Evolutionary conservation across 2,888 invertebrate genomes (phyloP).

Genomic region (Agrotis exclamationis): DNA sequence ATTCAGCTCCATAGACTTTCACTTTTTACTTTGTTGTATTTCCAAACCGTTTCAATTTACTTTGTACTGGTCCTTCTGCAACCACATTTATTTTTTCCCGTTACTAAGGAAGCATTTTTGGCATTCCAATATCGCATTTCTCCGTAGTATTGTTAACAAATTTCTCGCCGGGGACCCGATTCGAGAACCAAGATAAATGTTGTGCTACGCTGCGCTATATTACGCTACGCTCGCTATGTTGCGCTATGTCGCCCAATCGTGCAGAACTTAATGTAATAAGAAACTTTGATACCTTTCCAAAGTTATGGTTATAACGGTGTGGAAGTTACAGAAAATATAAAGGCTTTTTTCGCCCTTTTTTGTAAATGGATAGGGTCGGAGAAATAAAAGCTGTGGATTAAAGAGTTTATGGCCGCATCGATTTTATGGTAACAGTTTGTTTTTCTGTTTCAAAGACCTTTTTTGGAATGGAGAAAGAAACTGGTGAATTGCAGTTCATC

Average conservation of each 20-base stretch:
- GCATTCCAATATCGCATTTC: conserved; percentile 59
- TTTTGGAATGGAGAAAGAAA: too few relatives aligned
- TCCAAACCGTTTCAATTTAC: background rate
- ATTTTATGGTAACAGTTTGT: conserved; percentile 8
- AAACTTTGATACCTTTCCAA: conserved; percentile 48
- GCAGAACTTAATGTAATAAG: conserved; percentile 66
- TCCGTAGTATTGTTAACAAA: conserved; percentile 61
- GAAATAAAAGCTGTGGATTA: conserved; percentile 22
- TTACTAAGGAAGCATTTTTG: conserved; percentile 37
- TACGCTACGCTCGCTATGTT: conserved; percentile 7
- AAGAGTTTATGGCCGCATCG: conserved; percentile 27
- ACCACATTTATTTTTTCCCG: conserved; percentile 4
- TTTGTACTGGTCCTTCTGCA: conserved; percentile 15
- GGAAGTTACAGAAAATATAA: conserved; percentile 49
- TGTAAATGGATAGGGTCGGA: conserved; percentile 28
- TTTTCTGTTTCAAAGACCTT: background rate
- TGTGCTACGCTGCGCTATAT: conserved; percentile 9
- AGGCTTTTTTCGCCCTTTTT: conserved; percentile 30
- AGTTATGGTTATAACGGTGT: conserved; percentile 49
- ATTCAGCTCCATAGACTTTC: background rate
- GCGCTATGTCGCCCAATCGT: conserved; percentile 53
- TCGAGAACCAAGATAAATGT: conserved; percentile 54
- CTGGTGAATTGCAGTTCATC: too few relatives aligned
- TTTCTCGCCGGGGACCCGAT: conserved; percentile 37
- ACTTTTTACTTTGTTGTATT: too few relatives aligned